These are phyloP conservation scores for Myotis lucifugus DNA, from an alignment of 2,113 vertebrate species.

Conservation along the genomic window DNA sequence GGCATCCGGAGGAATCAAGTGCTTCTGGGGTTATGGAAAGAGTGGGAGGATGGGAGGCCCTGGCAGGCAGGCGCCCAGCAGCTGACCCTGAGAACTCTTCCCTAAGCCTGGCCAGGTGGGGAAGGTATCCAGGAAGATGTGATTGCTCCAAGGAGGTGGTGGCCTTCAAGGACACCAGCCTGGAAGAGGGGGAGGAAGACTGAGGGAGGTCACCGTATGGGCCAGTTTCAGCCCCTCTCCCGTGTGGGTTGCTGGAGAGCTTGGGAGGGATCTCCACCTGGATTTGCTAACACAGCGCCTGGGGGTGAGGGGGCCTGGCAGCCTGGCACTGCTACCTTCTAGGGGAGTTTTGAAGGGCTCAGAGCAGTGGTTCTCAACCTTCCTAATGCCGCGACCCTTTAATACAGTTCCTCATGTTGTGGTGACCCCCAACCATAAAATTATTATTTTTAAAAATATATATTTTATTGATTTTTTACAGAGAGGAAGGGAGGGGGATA, in stretches of 20 bases:
- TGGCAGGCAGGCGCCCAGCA: not conserved
- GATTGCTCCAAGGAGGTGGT: not conserved
- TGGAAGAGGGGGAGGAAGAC: not conserved
- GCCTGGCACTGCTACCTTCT: not conserved
- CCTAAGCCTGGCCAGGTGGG: not conserved
- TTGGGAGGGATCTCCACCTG: not conserved
- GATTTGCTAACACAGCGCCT: not conserved
- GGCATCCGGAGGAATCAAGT: not conserved
- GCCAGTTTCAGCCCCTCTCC: not conserved
- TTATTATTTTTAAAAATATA: no score
- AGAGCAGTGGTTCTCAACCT: no score
- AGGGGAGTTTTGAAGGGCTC: not conserved
- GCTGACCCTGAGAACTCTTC: not conserved
- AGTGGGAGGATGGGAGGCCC: not conserved
- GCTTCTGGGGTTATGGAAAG: not conserved
- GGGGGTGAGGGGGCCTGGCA: not conserved
- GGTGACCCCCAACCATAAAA: no score
- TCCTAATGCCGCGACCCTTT: no score
- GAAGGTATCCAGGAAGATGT: not conserved
- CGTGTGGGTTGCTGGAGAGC: not conserved
- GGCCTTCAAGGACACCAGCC: not conserved
- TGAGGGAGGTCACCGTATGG: not conserved
- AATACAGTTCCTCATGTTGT: no score
- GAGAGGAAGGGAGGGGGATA: no score
- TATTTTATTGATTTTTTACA: no score